Percentiles rank a stretch among this genome's conserved stretches.
phyloP scores from a whole-genome alignment of 2,888 invertebrate species.

The Brachyopa scutellaris region DNA sequence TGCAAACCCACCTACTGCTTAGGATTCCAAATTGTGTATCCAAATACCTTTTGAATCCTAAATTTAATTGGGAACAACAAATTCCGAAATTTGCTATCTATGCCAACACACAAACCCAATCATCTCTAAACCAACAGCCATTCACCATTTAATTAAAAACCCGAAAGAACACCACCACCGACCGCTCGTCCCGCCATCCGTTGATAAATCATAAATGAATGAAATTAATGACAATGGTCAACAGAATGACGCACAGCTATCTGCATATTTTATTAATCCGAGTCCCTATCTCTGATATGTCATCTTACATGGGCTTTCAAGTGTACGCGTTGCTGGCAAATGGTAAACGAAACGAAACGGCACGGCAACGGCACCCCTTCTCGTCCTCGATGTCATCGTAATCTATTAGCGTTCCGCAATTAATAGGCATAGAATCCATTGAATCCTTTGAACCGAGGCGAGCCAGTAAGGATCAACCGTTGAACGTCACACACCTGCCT shows the following conservation, averaged over 20 bases:
- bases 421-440: conserved; percentile 65
- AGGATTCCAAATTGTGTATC: no score
- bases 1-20: no score
- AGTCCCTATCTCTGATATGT: conserved; percentile 42
- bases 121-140: conserved; percentile 15
- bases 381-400: conserved; percentile 33
- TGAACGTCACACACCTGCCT: conserved; percentile 67
- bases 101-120: not conserved
- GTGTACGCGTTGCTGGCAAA: not conserved
- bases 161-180: conserved; percentile 32
- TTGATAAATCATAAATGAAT: conserved; percentile 62
- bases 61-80: not conserved
- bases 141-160: conserved; percentile 62
- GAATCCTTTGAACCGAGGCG: conserved; percentile 52
- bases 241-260: conserved; percentile 58
- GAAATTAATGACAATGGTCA: conserved; percentile 70
- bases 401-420: conserved; percentile 64
- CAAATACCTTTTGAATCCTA: not conserved
- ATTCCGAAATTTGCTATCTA: not conserved
- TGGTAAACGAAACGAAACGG: no score
- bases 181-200: no score
- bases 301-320: conserved; percentile 59
- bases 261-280: conserved; percentile 67
- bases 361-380: conserved; percentile 37
- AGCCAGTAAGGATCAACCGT: conserved; percentile 42